Base-by-base conservation (phyloP, 2,797 vertebrate genomes). In the Parotocinclus haroldoi region DNA sequence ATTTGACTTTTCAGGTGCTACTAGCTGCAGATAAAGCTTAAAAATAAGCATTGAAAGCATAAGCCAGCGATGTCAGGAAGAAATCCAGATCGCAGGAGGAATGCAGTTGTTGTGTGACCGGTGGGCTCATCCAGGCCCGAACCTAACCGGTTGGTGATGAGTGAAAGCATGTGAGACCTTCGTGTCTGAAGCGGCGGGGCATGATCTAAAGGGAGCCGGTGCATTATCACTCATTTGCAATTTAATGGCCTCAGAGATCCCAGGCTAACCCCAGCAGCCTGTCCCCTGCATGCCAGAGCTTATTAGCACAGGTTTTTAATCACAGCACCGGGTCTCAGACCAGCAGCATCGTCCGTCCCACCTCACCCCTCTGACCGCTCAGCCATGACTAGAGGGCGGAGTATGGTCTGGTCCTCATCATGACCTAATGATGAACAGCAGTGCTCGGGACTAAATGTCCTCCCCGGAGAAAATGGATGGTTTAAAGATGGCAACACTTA, bases 141-240 rank as follows among this genome's bases (percentile, higher is more conserved):
- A 77, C 78, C 80, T 80, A 77, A 75, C 78, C 74, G 81, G 82
- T 87, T 81, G 72, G 68, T 74, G 78, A 39, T 59, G 56, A 38
- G 17, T n/a, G 37, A 9, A 60, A 53, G 7, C 62, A 66, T 48
- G 54, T 53, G 58, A 71, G 68, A 39, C 52, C 50, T 46, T 69
- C 55, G 53, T 81, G 82, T 74, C 76, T 75, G 79, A 79, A 84
- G 80, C 83, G 78, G 82, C 85, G 51, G 83, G 84, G 80, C 85
- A 78, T 68, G 78, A 85, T 76, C 27, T 82, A 82, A 84, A 84
- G 81, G 83, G 82, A 82, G 81, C 86, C 81, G 82, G 84, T 81
- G 85, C 86, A 89, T 89, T 85, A 88, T 89, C 85, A 83, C 84
- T 88, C 79, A 89, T 89, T 89, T 90, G 85, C 87, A 90, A 86